These are phyloP conservation scores for Acinonyx jubatus DNA, from an alignment of 2,113 vertebrate genomes.

Conservation along the genomic window DNA sequence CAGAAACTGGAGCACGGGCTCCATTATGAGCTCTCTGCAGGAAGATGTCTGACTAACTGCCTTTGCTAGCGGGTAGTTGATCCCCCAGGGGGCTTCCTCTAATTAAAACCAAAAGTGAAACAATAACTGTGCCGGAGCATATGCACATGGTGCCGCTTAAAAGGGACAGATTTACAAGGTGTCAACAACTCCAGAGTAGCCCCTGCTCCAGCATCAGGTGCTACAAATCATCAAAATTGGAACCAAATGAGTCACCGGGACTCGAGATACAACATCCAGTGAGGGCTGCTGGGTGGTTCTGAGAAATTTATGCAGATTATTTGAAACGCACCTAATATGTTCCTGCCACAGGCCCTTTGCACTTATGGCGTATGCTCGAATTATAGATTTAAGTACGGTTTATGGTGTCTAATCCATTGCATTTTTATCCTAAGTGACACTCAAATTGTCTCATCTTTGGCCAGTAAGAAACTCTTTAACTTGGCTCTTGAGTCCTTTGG, in stretches of 20 bases:
- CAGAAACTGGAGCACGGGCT: not conserved
- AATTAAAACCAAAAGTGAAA: constrained; percentile 73
- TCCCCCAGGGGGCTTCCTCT: constrained; percentile 48
- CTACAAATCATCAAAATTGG: constrained; percentile 72
- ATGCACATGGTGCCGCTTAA: constrained; percentile 63
- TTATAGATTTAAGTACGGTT: not conserved
- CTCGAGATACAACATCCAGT: not conserved
- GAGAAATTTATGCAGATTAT: not conserved
- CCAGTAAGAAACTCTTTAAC: not conserved
- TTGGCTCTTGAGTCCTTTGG: not conserved
- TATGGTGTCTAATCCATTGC: not conserved
- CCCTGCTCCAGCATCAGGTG: constrained; percentile 53
- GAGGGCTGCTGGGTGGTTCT: constrained; percentile 1
- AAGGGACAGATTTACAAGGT: constrained; percentile 73
- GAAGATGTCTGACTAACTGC: not conserved
- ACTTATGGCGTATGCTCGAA: not conserved
- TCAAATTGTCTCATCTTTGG: not conserved
- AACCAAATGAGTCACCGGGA: constrained; percentile 51
- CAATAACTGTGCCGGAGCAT: constrained; percentile 38
- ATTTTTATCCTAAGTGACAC: not conserved
- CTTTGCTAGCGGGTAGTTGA: constrained; percentile 12
- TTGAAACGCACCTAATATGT: not conserved
- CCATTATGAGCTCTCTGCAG: not conserved
- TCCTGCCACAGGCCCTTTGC: constrained; percentile 9
- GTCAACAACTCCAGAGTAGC: constrained; percentile 66